Evolutionary conservation across 2,113 vertebrate species (phyloP), one percentile per base, ranked within the genome.

Genomic region (Coracopsis vasa): DNA sequence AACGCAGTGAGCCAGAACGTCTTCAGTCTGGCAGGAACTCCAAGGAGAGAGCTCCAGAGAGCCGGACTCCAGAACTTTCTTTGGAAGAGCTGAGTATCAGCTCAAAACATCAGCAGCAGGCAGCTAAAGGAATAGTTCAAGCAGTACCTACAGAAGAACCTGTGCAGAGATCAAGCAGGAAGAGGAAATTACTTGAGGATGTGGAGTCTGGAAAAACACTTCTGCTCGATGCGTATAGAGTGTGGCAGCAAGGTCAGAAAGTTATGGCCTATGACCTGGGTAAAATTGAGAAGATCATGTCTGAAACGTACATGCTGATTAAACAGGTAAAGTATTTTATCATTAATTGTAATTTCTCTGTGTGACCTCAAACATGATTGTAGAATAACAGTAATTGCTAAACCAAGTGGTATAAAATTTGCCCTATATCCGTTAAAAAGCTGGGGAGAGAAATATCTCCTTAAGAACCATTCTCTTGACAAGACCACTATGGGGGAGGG

Each of bases 241-340:
- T 99, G 25, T 99, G 99, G 99, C 99, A 99, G 97, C 99, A 99
- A 83, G 99, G 99, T 45, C 99, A 99, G 97, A 99, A 99, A 90
- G 99, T 99, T 20, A 98, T 99, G 98, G 98, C 99, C 84, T 99
- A 99, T 5, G 99, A 99, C 96, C 97, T 99, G 77, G 98, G 98
- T 18, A 99, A 98, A 95, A 99, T 99, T 24, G 99, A 99, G 97
- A 99, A 98, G 98, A 99, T 99, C 98, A 99, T 99, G 99, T 99
- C 99, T 2, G 99, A 99, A 98, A 99, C 99, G 0, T 99, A 99
- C 96, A 99, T 99, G 99, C 98, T 99, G 91, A 99, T 99, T 83
- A 99, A 99, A 95, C 99, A 99, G 99, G 99, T 42, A 23, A 99
- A 99, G 99, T 42, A 23, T 65, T 74, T 47, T 41, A 1, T 60